phyloP scores from a whole-genome alignment of 2,888 invertebrate species.

The Sipha maydis region DNA sequence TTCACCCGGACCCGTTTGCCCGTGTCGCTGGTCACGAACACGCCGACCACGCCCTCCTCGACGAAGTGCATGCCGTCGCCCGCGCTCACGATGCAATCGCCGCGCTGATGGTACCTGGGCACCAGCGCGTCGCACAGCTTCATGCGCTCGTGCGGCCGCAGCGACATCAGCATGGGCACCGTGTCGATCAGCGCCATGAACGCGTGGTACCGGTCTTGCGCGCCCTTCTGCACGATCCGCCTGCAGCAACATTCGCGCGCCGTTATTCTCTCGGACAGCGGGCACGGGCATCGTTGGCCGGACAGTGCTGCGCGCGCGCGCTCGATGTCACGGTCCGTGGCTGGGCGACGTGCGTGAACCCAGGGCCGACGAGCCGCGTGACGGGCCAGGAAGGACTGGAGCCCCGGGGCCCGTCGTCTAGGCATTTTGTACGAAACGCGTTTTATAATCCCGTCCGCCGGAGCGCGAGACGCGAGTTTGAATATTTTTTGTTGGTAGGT shows the following conservation, averaged over 20 bases:
- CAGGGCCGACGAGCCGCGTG: too few relatives aligned
- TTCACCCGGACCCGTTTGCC: slow-evolving; percentile 68
- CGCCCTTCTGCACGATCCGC: slow-evolving; percentile 93
- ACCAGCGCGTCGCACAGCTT: slow-evolving; percentile 95
- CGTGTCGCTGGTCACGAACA: slow-evolving; percentile 67
- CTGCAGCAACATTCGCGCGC: slow-evolving; percentile 67
- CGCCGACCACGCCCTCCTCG: slow-evolving; percentile 88
- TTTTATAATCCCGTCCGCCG: too few relatives aligned
- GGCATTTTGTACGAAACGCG: too few relatives aligned
- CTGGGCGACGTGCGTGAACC: too few relatives aligned
- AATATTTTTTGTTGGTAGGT: too few relatives aligned
- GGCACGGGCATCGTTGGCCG: too few relatives aligned
- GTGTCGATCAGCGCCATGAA: slow-evolving; percentile 92
- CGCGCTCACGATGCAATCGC: slow-evolving; percentile 90
- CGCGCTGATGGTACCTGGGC: slow-evolving; percentile 79
- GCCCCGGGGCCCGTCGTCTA: too few relatives aligned
- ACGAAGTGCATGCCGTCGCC: slow-evolving; percentile 98
- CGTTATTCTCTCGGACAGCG: too few relatives aligned
- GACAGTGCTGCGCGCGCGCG: too few relatives aligned
- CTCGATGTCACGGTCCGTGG: too few relatives aligned
- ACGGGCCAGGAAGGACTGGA: too few relatives aligned
- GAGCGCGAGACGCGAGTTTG: too few relatives aligned
- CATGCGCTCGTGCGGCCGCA: slow-evolving; percentile 94
- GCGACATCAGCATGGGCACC: slow-evolving; percentile 94
- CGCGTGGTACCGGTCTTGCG: slow-evolving; percentile 97